These are phyloP conservation scores for Lymantria dispar DNA, from an alignment of 2,888 invertebrate species.

Conservation along the genomic window DNA sequence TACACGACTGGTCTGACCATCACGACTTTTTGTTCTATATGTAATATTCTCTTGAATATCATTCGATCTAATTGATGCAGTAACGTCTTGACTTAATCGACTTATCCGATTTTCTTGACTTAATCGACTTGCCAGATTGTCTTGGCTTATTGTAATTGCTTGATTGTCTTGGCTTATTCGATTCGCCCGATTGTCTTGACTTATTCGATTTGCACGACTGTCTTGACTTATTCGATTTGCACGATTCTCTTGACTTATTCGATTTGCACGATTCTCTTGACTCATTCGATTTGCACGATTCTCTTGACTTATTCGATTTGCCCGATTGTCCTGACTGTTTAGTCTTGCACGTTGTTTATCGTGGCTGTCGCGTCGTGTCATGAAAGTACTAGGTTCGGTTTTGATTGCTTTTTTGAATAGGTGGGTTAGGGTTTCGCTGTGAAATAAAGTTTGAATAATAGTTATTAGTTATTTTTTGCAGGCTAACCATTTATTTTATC, in stretches of 20 bases:
- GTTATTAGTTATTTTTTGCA: background rate
- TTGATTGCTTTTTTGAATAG: conserved; percentile 2
- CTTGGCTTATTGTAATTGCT: too few species aligned
- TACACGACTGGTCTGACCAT: background rate
- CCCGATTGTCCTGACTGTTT: conserved; percentile 11
- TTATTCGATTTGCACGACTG: too few species aligned
- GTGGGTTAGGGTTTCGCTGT: background rate
- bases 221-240: too few species aligned
- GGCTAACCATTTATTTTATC: too few species aligned
- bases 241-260: background rate
- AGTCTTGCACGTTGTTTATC: conserved; percentile 1
- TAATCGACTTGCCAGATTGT: too few species aligned
- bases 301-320: conserved; percentile 4
- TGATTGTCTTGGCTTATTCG: too few species aligned
- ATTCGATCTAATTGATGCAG: background rate
- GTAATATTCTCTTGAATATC: background rate
- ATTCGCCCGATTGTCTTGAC: too few species aligned
- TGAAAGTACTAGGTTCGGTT: conserved; percentile 2
- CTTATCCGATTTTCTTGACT: too few species aligned
- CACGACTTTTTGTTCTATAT: background rate
- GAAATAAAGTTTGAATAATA: background rate
- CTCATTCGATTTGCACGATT: conserved; percentile 3
- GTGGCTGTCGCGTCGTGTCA: conserved; percentile 7
- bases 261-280: conserved; percentile 3
- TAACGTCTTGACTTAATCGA: too few species aligned